phyloP scores from a whole-genome alignment of 2,113 vertebrate genomes.

The Strix aluco region DNA sequence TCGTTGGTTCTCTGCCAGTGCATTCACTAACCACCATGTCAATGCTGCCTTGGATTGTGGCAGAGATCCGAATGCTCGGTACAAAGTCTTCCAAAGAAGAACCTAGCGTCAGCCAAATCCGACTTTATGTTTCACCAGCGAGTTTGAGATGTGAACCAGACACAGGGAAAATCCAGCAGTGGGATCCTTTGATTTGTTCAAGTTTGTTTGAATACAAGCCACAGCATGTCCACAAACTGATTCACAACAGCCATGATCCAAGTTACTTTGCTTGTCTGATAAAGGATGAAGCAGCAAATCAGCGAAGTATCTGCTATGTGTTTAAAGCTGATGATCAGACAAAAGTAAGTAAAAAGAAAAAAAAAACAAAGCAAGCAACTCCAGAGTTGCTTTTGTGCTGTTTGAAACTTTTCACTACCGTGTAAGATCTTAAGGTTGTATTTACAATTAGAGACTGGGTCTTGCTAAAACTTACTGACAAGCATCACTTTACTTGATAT shows the following conservation, averaged over 20 bases:
- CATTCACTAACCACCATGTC: conserved; percentile 90
- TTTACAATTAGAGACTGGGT: neutral
- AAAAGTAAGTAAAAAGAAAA: conserved; percentile 81
- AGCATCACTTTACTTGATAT: neutral
- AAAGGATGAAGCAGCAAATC: conserved; percentile 63
- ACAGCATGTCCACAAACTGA: conserved; percentile 86
- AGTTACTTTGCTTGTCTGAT: conserved; percentile 91
- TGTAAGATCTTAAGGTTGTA: neutral
- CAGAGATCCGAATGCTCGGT: conserved; percentile 82
- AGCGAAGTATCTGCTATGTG: conserved; percentile 85
- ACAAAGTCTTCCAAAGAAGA: conserved; percentile 51
- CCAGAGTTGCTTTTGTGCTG: neutral
- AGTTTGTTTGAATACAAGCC: conserved; percentile 88
- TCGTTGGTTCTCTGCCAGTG: conserved; percentile 85
- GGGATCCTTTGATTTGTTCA: conserved; percentile 86
- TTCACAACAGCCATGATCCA: conserved; percentile 92
- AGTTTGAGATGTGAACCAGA: conserved; percentile 81
- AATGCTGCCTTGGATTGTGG: conserved; percentile 95
- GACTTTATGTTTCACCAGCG: conserved; percentile 79
- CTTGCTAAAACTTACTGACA: neutral
- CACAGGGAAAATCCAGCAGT: conserved; percentile 70
- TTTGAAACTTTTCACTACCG: neutral
- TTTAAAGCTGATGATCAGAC: conserved; percentile 89
- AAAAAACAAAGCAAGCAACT: neutral
- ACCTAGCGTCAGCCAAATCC: conserved; percentile 44